A percentile compares a stretch with the other conserved stretches of the same genome.
Conservation (phyloP, 2,113 vertebrate species). For the Solea senegalensis region DNA sequence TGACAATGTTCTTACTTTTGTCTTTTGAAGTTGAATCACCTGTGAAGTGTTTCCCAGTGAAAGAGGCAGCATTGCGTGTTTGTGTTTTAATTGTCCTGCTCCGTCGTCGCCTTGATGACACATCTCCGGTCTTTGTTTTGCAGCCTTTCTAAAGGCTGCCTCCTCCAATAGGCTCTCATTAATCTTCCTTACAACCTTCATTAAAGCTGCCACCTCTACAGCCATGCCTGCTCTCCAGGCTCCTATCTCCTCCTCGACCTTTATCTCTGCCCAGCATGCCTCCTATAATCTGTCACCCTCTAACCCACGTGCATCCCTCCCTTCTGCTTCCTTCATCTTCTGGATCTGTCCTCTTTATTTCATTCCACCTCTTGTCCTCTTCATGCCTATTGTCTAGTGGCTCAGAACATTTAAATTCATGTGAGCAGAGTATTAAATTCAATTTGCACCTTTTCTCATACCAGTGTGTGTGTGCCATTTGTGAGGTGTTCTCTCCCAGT, state of each 20-base stretch:
- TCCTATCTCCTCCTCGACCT: constrained; percentile 36
- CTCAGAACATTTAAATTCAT: constrained; percentile 13
- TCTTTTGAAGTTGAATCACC: neutral
- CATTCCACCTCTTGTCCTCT: neutral
- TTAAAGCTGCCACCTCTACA: constrained; percentile 72
- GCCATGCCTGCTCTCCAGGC: constrained; percentile 27
- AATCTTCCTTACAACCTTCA: constrained; percentile 80
- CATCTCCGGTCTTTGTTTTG: constrained; percentile 72
- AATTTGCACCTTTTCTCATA: neutral
- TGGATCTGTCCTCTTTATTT: constrained; percentile 51
- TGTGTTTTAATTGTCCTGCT: constrained; percentile 55
- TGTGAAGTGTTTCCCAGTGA: constrained; percentile 4
- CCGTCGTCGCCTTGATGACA: constrained; percentile 81
- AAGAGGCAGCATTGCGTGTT: constrained; percentile 6
- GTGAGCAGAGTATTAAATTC: constrained; percentile 17
- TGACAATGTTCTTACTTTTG: neutral
- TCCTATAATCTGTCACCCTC: constrained; percentile 38
- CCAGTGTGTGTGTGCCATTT: neutral
- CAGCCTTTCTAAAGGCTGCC: constrained; percentile 70
- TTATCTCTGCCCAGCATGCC: constrained; percentile 45
- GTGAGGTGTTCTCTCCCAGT: constrained; percentile 7
- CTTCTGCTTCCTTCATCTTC: constrained; percentile 44
- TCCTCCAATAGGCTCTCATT: constrained; percentile 73
- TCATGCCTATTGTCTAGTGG: constrained; percentile 3
- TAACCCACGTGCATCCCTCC: neutral